Percentiles rank a stretch among this genome's conserved stretches.
Conservation (phyloP, 1,140 invertebrate genomes). For the Atta colombica region DNA sequence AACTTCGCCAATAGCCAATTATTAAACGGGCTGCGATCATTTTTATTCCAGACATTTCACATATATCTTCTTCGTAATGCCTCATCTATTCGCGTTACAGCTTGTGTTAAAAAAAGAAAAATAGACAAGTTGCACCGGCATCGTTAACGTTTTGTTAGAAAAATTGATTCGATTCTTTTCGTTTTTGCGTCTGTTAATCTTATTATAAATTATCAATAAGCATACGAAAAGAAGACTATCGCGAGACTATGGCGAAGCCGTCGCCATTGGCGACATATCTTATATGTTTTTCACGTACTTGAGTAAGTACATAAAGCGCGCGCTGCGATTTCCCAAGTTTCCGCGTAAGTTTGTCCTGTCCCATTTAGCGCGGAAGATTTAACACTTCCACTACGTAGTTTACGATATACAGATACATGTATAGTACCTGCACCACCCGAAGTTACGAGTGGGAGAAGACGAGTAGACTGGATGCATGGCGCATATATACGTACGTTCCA, state of each 20-base stretch:
- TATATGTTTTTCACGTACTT: constrained; percentile 53
- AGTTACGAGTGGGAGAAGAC: constrained; percentile 71
- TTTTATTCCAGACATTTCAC: background rate
- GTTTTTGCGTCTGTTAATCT: constrained; percentile 2
- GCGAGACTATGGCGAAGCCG: background rate
- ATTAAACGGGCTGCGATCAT: constrained; percentile 26
- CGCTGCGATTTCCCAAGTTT: constrained; percentile 78
- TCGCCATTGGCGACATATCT: constrained; percentile 32
- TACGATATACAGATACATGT: constrained; percentile 75
- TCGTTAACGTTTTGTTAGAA: background rate
- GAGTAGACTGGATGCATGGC: constrained; percentile 51
- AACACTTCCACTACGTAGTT: constrained; percentile 78
- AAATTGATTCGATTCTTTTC: background rate
- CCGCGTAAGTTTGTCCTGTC: constrained; percentile 77
- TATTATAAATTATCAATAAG: background rate
- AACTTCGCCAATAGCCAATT: constrained; percentile 39
- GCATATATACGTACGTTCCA: constrained; percentile 41
- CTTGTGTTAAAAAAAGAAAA: background rate
- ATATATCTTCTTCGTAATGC: background rate
- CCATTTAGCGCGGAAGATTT: constrained; percentile 80
- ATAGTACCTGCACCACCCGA: constrained; percentile 65
- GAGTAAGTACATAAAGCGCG: constrained; percentile 59
- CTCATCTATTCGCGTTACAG: background rate
- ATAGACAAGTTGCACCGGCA: background rate
- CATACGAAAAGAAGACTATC: background rate